Evolutionary conservation across 2,888 invertebrate species (phyloP).

Genomic region (Dryadula phaetusa): DNA sequence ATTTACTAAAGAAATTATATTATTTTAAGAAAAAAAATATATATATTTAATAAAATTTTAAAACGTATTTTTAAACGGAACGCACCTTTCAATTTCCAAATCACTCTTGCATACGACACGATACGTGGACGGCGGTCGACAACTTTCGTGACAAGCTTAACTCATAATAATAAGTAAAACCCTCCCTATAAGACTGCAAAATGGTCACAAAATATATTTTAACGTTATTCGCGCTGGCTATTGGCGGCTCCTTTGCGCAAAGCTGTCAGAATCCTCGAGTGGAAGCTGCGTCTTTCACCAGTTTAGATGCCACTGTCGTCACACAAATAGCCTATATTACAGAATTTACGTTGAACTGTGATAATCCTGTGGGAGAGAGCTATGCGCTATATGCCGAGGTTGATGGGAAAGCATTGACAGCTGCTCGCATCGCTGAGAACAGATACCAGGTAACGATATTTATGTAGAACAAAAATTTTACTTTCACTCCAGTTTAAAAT

Average conservation of each 20-base stretch:
- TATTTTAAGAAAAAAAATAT: not conserved
- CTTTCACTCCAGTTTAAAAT: not conserved
- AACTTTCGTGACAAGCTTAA: conserved; percentile 28
- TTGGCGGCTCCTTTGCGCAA: conserved; percentile 59
- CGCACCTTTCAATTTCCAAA: conserved; percentile 36
- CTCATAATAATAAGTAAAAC: conserved; percentile 47
- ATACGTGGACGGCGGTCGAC: conserved; percentile 47
- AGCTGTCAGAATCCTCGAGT: conserved; percentile 86
- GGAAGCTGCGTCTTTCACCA: conserved; percentile 93
- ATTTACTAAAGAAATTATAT: not conserved
- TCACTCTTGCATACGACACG: conserved; percentile 37
- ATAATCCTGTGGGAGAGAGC: conserved; percentile 85
- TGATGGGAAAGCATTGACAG: conserved; percentile 93
- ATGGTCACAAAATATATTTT: conserved; percentile 75
- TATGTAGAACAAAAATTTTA: not conserved
- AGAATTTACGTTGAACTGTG: conserved; percentile 94
- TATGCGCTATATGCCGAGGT: conserved; percentile 95
- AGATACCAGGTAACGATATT: conserved; percentile 91
- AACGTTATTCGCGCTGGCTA: conserved; percentile 60
- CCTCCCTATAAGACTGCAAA: conserved; percentile 63
- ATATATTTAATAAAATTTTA: not conserved
- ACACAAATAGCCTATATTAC: conserved; percentile 95
- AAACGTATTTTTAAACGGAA: conserved; percentile 3
- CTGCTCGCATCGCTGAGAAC: conserved; percentile 90
- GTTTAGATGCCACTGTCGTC: conserved; percentile 95